Conservation (phyloP, 2,888 invertebrate species). For the Cantharis rustica region DNA sequence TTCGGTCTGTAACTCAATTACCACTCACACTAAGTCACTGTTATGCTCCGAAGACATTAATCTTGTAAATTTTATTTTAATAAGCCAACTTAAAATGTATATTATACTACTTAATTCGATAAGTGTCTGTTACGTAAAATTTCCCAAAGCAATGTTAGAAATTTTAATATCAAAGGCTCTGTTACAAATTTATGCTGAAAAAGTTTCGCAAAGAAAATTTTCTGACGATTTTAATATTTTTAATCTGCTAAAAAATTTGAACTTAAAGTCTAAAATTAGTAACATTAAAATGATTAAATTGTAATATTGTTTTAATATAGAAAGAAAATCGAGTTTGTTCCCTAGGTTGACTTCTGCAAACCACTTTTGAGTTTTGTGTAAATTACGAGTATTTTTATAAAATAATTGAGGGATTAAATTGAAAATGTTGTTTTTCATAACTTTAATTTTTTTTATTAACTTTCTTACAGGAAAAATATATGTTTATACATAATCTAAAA, state of each 20-base stretch:
- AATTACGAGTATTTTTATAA: background rate
- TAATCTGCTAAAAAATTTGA: background rate
- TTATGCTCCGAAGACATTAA: background rate
- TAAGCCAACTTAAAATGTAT: background rate
- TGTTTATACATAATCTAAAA: background rate
- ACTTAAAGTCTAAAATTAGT: background rate
- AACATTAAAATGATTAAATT: background rate
- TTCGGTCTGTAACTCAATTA: background rate
- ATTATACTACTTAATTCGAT: background rate
- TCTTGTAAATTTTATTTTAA: background rate
- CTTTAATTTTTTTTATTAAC: background rate
- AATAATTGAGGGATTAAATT: background rate
- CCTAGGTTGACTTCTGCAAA: background rate
- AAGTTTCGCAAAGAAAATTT: background rate
- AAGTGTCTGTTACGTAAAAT: background rate
- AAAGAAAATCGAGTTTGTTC: background rate
- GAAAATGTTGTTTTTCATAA: background rate
- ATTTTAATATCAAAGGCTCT: slow-evolving; percentile 6
- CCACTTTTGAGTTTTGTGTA: background rate
- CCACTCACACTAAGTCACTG: background rate
- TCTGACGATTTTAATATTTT: background rate
- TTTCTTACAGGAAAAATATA: background rate
- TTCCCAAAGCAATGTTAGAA: background rate
- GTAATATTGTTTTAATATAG: background rate
- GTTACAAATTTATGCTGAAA: slow-evolving; percentile 3